Evolutionary conservation across 2,113 vertebrate genomes (phyloP).

Genomic region (Beaufortia kweichowensis): DNA sequence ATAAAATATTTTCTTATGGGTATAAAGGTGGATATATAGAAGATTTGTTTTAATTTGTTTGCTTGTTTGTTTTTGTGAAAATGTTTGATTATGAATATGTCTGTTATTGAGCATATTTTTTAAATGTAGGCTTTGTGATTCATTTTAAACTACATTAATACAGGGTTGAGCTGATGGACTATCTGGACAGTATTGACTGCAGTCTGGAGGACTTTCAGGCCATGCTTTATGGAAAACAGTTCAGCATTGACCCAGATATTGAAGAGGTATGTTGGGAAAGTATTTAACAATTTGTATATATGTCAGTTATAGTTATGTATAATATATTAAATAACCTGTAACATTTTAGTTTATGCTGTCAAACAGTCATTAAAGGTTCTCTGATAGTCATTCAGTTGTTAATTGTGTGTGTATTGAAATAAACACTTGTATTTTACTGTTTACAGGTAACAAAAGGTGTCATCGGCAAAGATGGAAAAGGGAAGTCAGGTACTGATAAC

Average conservation of each 20-base stretch:
- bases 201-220: constrained; percentile 97
- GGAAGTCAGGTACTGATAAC: background rate
- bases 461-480: constrained; percentile 17
- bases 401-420: background rate
- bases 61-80: background rate
- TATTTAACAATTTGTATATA: too few species aligned
- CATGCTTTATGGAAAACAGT: constrained; percentile 90
- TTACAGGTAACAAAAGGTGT: constrained; percentile 41
- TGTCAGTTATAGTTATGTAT: too few species aligned
- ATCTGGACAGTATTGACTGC: constrained; percentile 97
- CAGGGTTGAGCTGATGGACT: constrained; percentile 96
- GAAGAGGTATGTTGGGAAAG: constrained; percentile 71
- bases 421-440: background rate
- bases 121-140: background rate
- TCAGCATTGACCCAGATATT: constrained; percentile 85
- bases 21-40: too few species aligned
- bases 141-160: constrained; percentile 40
- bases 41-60: too few species aligned
- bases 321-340: too few species aligned
- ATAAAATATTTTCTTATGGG: background rate
- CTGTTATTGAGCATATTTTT: background rate
- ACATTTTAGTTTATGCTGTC: too few species aligned
- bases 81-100: too few species aligned
- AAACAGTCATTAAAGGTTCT: too few species aligned
- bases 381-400: background rate